A percentile compares a stretch with the other conserved stretches of the same genome.
Conservation (phyloP, 2,888 invertebrate genomes). For the Notodonta dromedarius region DNA sequence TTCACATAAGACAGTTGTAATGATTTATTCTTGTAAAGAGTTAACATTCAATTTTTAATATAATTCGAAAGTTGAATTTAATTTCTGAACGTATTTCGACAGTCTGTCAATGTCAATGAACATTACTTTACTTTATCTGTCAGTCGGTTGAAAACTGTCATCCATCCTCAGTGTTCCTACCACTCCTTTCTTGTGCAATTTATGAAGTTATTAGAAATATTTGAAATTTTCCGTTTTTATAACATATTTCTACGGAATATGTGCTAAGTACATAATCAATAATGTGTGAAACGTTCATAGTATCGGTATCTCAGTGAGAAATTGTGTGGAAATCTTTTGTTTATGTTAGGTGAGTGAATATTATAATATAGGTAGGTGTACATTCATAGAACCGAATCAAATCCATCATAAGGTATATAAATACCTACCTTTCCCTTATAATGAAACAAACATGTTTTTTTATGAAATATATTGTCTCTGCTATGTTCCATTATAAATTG, state of each 20-base stretch:
- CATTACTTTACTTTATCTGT: neutral
- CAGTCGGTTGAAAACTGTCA: constrained; percentile 8
- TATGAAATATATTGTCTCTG: no score
- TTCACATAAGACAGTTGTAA: no score
- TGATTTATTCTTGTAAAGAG: no score
- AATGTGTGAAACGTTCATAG: constrained; percentile 18
- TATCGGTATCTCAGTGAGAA: constrained; percentile 16
- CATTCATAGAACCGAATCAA: neutral
- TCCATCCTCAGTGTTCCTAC: constrained; percentile 25
- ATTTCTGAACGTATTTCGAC: neutral
- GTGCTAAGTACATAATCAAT: constrained; percentile 13
- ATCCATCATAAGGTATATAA: neutral
- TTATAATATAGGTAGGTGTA: neutral
- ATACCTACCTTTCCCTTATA: no score
- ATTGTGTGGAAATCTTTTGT: constrained; percentile 40
- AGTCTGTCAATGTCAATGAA: neutral
- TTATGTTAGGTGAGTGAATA: constrained; percentile 48
- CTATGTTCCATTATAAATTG: no score
- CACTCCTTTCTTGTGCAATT: constrained; percentile 36
- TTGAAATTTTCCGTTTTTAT: constrained; percentile 21
- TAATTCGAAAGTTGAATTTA: no score
- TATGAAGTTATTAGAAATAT: constrained; percentile 22
- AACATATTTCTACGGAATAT: constrained; percentile 24
- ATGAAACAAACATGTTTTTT: no score
- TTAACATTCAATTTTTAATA: no score